phyloP scores from a whole-genome alignment of 2,797 vertebrate genomes.

The Anguilla marmorata region DNA sequence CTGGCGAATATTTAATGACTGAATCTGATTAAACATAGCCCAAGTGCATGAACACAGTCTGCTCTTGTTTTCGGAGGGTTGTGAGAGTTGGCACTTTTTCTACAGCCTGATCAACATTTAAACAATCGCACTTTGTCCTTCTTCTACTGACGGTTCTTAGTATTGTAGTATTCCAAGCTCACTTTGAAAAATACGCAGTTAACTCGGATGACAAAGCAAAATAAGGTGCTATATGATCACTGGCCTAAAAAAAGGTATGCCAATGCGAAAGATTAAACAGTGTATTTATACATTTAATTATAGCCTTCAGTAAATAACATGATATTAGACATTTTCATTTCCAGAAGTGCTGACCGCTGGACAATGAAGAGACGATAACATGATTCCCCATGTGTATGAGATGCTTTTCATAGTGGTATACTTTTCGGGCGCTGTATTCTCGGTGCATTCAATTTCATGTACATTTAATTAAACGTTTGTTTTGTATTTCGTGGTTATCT shows the following conservation, averaged over 20 bases:
- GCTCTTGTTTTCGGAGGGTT: neutral
- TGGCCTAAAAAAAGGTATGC: neutral
- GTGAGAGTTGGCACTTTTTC: neutral
- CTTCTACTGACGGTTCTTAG: neutral
- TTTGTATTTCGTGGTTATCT: neutral
- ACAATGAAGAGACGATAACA: neutral
- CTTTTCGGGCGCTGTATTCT: neutral
- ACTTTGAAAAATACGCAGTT: neutral
- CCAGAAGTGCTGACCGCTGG: neutral
- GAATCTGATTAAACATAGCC: neutral
- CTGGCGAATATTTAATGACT: slow-evolving; percentile 12
- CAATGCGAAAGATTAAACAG: neutral
- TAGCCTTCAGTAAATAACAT: neutral
- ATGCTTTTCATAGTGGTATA: neutral
- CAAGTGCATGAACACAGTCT: neutral
- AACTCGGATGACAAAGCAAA: neutral
- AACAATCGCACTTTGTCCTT: slow-evolving; percentile 14
- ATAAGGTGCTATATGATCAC: neutral
- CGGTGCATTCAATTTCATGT: too few species aligned
- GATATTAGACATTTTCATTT: neutral
- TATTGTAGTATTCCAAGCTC: neutral
- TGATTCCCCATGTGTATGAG: neutral
- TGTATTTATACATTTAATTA: neutral
- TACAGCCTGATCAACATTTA: neutral
- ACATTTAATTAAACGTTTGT: neutral